A percentile compares a stretch with the other conserved stretches of the same genome.
Conservation (phyloP, 2,888 invertebrate species). For the Hydropsyche betteni region DNA sequence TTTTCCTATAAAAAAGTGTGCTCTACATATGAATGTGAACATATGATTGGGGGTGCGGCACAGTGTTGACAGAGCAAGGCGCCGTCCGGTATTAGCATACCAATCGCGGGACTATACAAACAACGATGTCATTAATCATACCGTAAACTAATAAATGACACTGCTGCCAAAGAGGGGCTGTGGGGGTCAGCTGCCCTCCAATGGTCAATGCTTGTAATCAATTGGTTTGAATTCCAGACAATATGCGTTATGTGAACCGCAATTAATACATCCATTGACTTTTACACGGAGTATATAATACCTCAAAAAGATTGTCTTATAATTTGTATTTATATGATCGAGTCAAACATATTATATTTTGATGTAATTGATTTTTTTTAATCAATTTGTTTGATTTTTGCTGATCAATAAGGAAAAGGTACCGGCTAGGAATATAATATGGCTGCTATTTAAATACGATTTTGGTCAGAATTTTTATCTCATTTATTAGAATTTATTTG, state of each 20-base stretch:
- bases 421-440: too few relatives aligned
- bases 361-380: too few relatives aligned
- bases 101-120: conserved; percentile 49
- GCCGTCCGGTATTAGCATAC: conserved; percentile 48
- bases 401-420: too few relatives aligned
- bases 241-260: background rate
- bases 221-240: conserved; percentile 46
- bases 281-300: too few relatives aligned
- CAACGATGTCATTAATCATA: conserved; percentile 51
- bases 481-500: too few relatives aligned
- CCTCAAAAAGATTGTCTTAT: too few relatives aligned
- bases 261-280: conserved; percentile 10
- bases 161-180: conserved; percentile 35
- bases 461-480: too few relatives aligned
- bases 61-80: conserved; percentile 40
- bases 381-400: too few relatives aligned
- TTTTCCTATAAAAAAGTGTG: conserved; percentile 2
- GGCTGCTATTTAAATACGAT: too few relatives aligned
- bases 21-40: conserved; percentile 2
- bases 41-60: conserved; percentile 5
- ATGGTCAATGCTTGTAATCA: conserved; percentile 43
- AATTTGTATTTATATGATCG: too few relatives aligned
- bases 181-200: conserved; percentile 33
- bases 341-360: too few relatives aligned
- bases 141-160: conserved; percentile 51